Conservation (phyloP, 2,113 vertebrate species). For the Macquaria ambigua region DNA sequence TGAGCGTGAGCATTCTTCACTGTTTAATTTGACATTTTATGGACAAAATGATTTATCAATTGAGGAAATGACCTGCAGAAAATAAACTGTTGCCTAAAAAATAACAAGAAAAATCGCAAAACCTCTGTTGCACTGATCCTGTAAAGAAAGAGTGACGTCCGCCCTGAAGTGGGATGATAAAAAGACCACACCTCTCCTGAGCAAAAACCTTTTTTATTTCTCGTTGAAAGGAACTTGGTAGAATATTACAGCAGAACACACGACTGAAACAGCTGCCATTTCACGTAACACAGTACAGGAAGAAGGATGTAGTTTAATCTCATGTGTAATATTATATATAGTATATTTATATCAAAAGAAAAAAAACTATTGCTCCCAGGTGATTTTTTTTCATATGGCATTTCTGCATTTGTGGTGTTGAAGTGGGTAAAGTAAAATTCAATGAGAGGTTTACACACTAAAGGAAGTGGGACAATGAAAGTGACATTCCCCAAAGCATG, state of each 20-base stretch:
- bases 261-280: slow-evolving; percentile 89
- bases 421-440: slow-evolving; percentile 71
- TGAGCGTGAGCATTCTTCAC: neutral
- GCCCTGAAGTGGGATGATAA: slow-evolving; percentile 10
- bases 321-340: slow-evolving; percentile 79
- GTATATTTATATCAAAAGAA: slow-evolving; percentile 80
- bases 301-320: slow-evolving; percentile 84
- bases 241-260: slow-evolving; percentile 89
- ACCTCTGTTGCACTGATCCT: neutral
- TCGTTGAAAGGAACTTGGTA: slow-evolving; percentile 84
- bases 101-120: neutral
- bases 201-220: slow-evolving; percentile 85
- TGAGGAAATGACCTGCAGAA: neutral
- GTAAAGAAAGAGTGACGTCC: neutral
- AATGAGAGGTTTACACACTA: slow-evolving; percentile 76
- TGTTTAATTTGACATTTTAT: neutral
- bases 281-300: slow-evolving; percentile 88
- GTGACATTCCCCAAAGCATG: slow-evolving; percentile 61
- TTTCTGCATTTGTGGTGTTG: slow-evolving; percentile 77
- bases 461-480: slow-evolving; percentile 76
- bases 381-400: slow-evolving; percentile 75
- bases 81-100: neutral
- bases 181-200: slow-evolving; percentile 74
- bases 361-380: slow-evolving; percentile 85
- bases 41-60: neutral